A percentile compares a stretch with the other conserved stretches of the same genome.
phyloP scores from a whole-genome alignment of 2,113 vertebrate species.

The Hyperopisus bebe region DNA sequence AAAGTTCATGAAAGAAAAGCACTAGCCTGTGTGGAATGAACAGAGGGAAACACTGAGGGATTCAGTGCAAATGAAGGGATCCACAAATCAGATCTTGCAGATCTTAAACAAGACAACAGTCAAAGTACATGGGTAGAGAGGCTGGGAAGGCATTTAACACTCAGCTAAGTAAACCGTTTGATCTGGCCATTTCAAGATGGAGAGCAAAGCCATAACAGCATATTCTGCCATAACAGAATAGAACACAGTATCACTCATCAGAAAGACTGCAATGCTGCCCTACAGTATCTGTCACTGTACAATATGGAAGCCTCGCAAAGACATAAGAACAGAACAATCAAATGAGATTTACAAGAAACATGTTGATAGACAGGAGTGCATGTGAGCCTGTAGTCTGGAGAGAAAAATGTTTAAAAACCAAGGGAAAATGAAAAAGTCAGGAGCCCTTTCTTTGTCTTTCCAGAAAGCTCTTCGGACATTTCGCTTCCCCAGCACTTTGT shows the following conservation, averaged over 20 bases:
- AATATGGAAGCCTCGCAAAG: not conserved
- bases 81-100: not conserved
- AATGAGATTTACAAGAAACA: not conserved
- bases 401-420: not conserved
- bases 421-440: not conserved
- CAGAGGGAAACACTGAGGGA: conserved; percentile 39
- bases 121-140: not conserved
- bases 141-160: not conserved
- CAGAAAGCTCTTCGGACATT: not conserved
- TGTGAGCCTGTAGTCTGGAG: not conserved
- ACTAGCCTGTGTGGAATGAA: conserved; percentile 39
- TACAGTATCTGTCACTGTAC: not conserved
- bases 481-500: not conserved
- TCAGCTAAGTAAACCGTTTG: not conserved
- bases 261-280: not conserved
- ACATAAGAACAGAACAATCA: not conserved
- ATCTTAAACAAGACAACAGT: conserved; percentile 25
- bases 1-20: conserved; percentile 30
- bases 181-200: not conserved
- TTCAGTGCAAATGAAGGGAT: conserved; percentile 35
- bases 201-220: not conserved
- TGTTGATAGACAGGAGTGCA: not conserved
- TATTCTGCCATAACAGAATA: not conserved
- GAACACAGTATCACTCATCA: not conserved
- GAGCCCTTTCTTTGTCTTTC: not conserved